Conservation (phyloP, 2,888 invertebrate species). For the Hydraecia micacea region DNA sequence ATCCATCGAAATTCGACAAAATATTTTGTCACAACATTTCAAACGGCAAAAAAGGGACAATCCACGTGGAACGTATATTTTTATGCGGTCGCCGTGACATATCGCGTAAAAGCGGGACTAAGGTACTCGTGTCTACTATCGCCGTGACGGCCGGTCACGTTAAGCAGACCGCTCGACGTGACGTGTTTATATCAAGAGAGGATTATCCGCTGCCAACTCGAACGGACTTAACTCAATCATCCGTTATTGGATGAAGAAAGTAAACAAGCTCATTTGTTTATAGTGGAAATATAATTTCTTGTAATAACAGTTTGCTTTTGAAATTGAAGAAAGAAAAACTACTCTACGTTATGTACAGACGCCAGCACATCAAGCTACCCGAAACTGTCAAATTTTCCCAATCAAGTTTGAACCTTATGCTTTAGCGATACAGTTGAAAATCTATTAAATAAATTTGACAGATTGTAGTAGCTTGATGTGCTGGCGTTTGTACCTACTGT, state of each 20-base stretch:
- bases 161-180: slow-evolving; percentile 58
- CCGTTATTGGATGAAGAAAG: slow-evolving; percentile 50
- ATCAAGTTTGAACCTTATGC: no score
- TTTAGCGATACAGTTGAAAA: no score
- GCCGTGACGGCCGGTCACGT: slow-evolving; percentile 51
- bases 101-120: slow-evolving; percentile 43
- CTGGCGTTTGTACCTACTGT: not conserved
- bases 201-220: slow-evolving; percentile 53
- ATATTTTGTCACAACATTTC: slow-evolving; percentile 25
- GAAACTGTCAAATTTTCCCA: no score
- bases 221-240: slow-evolving; percentile 51
- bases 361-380: no score
- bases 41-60: slow-evolving; percentile 40
- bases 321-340: not conserved
- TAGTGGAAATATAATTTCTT: slow-evolving; percentile 17
- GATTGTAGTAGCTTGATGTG: no score
- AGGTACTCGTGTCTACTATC: slow-evolving; percentile 4
- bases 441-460: no score
- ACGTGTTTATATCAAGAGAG: slow-evolving; percentile 51
- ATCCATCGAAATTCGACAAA: slow-evolving; percentile 13
- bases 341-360: not conserved
- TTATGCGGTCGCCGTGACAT: slow-evolving; percentile 58
- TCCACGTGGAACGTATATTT: slow-evolving; percentile 39
- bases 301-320: not conserved
- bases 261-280: slow-evolving; percentile 41